Percentiles rank a stretch among this genome's conserved stretches.
Evolutionary conservation across 2,113 vertebrate species (phyloP).

Genomic region (Paramormyrops kingsleyae): DNA sequence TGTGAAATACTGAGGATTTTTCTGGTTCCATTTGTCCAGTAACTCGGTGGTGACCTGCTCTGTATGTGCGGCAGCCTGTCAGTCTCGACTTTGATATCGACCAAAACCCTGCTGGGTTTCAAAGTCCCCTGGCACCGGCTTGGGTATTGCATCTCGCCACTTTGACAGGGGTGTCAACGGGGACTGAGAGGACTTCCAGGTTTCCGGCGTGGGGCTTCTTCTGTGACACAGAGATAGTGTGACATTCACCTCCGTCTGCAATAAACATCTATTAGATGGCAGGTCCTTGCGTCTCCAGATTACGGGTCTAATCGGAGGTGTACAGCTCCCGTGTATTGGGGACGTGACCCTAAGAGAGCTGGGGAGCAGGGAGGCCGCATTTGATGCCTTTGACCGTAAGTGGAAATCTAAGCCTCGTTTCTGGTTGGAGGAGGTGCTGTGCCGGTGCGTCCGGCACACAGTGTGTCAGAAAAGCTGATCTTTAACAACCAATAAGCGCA

Average conservation of each 20-base stretch:
- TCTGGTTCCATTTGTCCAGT: neutral
- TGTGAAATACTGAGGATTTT: neutral
- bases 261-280: neutral
- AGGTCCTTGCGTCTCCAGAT: neutral
- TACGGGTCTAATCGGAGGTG: neutral
- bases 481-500: neutral
- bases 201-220: neutral
- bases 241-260: neutral
- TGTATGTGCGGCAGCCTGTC: neutral
- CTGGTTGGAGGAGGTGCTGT: neutral
- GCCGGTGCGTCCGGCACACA: neutral
- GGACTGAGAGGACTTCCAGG: neutral
- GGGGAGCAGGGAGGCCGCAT: neutral
- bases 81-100: slow-evolving; percentile 11
- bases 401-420: neutral
- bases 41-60: neutral
- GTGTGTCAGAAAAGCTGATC: neutral
- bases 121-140: neutral
- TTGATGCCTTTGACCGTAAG: neutral
- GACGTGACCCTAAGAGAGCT: neutral
- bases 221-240: neutral
- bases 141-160: too few relatives aligned
- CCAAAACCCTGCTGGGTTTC: neutral
- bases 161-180: neutral
- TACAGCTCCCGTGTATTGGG: neutral